Evolutionary conservation across 2,797 vertebrate species (phyloP), one percentile per base, ranked within the genome.

Genomic region (Sarcoramphus papa): DNA sequence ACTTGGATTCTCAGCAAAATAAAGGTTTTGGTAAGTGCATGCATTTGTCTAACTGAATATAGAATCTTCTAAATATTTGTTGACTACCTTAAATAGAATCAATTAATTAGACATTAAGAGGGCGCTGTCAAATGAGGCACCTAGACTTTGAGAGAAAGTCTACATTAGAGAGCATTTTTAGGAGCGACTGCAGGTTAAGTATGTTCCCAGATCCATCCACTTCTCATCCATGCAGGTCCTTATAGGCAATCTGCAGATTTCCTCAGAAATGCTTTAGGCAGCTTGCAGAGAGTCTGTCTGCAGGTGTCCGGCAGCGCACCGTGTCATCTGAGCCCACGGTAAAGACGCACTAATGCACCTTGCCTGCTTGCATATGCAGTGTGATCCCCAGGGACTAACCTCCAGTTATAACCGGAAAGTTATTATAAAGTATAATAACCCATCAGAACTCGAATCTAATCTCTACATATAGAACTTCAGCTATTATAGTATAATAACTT

Each of bases 1-100:
- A 68, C 88, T 68, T 3, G 50, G 91, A 83, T 95, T 95, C 86
- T 80, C 50, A 92, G 87, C 62, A 79, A 74, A 89, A 80, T 70
- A 31, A 40, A 77, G 21, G 45, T 87, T 47, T 83, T 13, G 86
- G 96, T 97, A 93, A 97, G 94, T 92, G 64, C 47, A 6, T 69
- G 70, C n/a, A 22, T 91, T 80, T 74, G 27, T 56, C 75, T 95
- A 35, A 85, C 37, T 60, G 50, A 59, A 53, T 59, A 16, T 47
- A 35, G 57, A 68, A 8, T 75, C 12, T 90, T 75, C 43, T 48
- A 43, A 48, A 3, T 74, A 37, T 41, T 57, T 54, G 22, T 68
- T 87, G 81, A 14, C 50, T 77, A 10, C 21, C 37, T 81, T 47
- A 77, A 54, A 25, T 8, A 77, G 22, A 85, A 62, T 14, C 13